A percentile compares a stretch with the other conserved stretches of the same genome.
phyloP scores from a whole-genome alignment of 2,797 vertebrate species.

The Meriones psammophilus region DNA sequence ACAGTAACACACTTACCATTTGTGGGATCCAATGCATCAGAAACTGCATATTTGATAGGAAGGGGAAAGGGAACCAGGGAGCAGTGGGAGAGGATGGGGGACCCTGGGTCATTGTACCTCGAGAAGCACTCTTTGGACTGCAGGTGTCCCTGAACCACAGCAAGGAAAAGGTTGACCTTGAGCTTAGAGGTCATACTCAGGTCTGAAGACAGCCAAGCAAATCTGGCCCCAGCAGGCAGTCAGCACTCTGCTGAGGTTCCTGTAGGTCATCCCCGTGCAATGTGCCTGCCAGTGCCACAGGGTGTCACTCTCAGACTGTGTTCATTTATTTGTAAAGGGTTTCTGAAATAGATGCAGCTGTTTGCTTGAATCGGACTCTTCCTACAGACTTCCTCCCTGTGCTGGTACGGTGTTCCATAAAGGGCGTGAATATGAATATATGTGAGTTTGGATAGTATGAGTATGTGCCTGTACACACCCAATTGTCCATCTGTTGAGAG shows the following conservation, averaged over 20 bases:
- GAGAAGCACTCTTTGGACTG: neutral
- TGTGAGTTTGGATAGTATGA: neutral
- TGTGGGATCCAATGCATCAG: neutral
- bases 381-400: neutral
- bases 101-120: neutral
- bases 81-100: neutral
- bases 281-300: neutral
- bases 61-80: neutral
- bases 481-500: neutral
- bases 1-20: neutral
- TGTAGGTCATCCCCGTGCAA: neutral
- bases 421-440: too few relatives aligned
- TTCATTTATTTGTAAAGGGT: neutral
- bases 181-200: neutral
- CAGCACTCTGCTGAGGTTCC: neutral
- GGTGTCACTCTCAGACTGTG: constrained; percentile 51
- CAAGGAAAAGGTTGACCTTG: neutral
- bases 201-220: neutral
- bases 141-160: neutral
- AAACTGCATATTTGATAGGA: neutral
- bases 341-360: neutral
- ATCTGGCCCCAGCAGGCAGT: neutral
- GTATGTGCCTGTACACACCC: neutral
- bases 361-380: neutral
- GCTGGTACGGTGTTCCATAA: neutral